Percentiles rank a stretch among this genome's conserved stretches.
Evolutionary conservation across 2,113 vertebrate species (phyloP).

Genomic region (Oryzias curvinotus): DNA sequence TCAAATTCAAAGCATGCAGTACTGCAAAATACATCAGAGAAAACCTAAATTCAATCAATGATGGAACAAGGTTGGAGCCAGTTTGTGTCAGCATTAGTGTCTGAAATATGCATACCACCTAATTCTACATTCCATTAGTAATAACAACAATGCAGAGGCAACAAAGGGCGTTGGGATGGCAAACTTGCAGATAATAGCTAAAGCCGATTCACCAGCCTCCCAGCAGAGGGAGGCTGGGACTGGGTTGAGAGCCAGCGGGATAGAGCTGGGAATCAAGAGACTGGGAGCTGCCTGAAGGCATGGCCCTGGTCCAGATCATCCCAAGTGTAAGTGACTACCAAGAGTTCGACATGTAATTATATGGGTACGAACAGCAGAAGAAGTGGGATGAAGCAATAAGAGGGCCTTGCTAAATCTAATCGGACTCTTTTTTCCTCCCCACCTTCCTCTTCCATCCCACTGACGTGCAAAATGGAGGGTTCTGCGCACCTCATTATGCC

Average conservation of each 20-base stretch:
- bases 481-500: slow-evolving; percentile 42
- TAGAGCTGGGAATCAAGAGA: slow-evolving; percentile 40
- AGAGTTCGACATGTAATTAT: slow-evolving; percentile 37
- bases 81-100: slow-evolving; percentile 36
- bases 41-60: slow-evolving; percentile 36
- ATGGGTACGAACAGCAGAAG: slow-evolving; percentile 1
- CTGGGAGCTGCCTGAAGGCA: slow-evolving; percentile 60
- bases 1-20: slow-evolving; percentile 43
- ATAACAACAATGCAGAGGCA: slow-evolving; percentile 28
- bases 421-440: slow-evolving; percentile 4
- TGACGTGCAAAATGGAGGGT: slow-evolving; percentile 17
- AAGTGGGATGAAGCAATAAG: slow-evolving; percentile 1
- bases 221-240: slow-evolving; percentile 50
- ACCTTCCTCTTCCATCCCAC: slow-evolving; percentile 17
- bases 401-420: neutral
- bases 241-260: slow-evolving; percentile 40
- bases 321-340: slow-evolving; percentile 43
- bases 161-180: slow-evolving; percentile 13
- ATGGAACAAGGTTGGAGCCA: slow-evolving; percentile 41
- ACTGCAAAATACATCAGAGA: slow-evolving; percentile 51
- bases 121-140: slow-evolving; percentile 53
- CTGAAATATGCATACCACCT: slow-evolving; percentile 39
- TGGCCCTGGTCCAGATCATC: slow-evolving; percentile 71
- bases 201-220: slow-evolving; percentile 38
- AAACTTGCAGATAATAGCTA: slow-evolving; percentile 45